Evolutionary conservation across 2,797 vertebrate species (phyloP).

Genomic region (Tarsius wallacei): DNA sequence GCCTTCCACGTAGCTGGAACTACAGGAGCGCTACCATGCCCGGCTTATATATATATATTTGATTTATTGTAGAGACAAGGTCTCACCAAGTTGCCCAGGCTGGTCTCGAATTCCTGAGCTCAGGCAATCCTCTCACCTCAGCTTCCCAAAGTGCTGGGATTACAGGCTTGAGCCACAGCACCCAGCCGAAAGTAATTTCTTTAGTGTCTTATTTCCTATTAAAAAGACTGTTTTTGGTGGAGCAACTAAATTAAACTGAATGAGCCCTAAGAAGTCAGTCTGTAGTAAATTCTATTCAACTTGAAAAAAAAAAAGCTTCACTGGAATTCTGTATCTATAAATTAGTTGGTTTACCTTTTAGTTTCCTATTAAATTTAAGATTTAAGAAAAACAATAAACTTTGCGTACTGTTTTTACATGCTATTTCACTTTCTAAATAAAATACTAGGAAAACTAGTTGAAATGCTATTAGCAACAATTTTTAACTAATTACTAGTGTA

Average conservation of each 20-base stretch:
- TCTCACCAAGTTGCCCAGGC: too few relatives aligned
- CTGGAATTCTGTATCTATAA: not conserved
- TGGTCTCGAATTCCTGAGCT: too few relatives aligned
- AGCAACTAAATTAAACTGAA: not conserved
- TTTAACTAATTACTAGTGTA: not conserved
- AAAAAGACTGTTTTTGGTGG: not conserved
- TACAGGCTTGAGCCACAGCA: too few relatives aligned
- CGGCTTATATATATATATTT: too few relatives aligned
- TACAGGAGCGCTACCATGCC: too few relatives aligned
- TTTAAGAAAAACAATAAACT: constrained; percentile 1
- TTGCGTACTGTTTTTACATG: not conserved
- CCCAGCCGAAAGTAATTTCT: too few relatives aligned
- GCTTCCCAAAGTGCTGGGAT: too few relatives aligned
- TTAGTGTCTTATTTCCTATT: not conserved
- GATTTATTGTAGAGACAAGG: too few relatives aligned
- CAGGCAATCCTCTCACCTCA: too few relatives aligned
- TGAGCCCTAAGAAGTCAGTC: not conserved
- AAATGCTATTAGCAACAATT: not conserved
- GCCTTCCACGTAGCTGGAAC: too few relatives aligned
- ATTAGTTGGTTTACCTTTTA: constrained; percentile 43
- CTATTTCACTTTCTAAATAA: constrained; percentile 40
- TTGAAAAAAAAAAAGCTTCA: constrained; percentile 34
- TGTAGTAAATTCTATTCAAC: constrained; percentile 10
- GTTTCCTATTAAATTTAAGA: constrained; percentile 15
- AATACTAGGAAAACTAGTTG: constrained; percentile 32